Evolutionary conservation across 2,797 vertebrate genomes (phyloP).

Genomic region (Melanotaenia trifasciata): DNA sequence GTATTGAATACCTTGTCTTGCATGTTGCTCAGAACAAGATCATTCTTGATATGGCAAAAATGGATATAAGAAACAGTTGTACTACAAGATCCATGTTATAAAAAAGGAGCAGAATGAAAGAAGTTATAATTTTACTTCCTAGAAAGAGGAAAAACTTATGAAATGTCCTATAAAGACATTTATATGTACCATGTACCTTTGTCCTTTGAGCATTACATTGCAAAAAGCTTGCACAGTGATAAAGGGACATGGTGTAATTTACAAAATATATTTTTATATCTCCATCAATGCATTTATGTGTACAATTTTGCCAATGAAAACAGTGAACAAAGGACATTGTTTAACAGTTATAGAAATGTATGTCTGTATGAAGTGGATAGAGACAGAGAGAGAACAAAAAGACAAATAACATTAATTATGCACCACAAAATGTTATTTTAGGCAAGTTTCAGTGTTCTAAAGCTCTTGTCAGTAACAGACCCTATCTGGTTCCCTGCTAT

Average conservation of each 20-base stretch:
- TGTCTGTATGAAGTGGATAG: background rate
- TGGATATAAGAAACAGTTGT: background rate
- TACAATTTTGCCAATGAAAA: background rate
- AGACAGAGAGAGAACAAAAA: background rate
- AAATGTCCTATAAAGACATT: background rate
- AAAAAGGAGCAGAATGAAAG: background rate
- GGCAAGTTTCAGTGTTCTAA: background rate
- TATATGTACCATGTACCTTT: background rate
- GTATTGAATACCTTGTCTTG: background rate
- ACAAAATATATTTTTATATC: background rate
- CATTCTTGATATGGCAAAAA: background rate
- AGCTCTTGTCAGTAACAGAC: background rate
- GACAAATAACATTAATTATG: background rate
- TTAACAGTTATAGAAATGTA: background rate
- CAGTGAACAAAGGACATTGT: background rate
- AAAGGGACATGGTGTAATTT: background rate
- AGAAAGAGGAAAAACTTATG: background rate
- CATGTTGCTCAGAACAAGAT: background rate
- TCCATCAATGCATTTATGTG: background rate
- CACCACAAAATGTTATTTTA: background rate
- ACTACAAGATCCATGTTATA: too few species aligned
- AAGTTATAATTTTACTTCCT: background rate
- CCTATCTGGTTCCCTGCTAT: background rate
- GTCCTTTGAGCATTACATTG: background rate
- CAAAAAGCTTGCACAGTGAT: background rate